Evolutionary conservation across 2,797 vertebrate species (phyloP).

Genomic region (Heteromormyrus szaboi): DNA sequence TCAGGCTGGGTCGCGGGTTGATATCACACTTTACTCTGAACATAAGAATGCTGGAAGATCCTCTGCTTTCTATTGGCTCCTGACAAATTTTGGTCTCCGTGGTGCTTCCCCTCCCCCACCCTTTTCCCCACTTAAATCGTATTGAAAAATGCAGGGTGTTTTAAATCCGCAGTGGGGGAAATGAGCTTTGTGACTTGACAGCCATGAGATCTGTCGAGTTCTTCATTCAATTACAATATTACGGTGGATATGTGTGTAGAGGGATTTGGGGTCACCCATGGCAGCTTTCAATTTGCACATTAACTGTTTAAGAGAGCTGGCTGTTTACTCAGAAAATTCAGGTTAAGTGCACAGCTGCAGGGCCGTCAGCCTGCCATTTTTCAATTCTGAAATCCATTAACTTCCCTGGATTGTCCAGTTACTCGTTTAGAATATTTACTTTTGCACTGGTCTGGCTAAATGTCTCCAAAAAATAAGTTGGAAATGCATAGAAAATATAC

Average conservation of each 20-base stretch:
- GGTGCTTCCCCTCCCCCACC: too few relatives aligned
- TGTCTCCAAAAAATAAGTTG: neutral
- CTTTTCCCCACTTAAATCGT: neutral
- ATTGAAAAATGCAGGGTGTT: neutral
- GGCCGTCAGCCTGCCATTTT: neutral
- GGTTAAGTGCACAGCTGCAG: neutral
- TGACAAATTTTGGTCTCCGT: neutral
- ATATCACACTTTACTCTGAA: neutral
- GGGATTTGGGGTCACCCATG: neutral
- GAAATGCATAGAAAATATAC: neutral
- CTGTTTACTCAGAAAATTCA: neutral
- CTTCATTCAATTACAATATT: neutral
- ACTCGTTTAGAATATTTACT: neutral
- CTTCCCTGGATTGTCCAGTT: neutral
- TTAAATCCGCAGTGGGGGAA: neutral
- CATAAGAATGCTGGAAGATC: neutral
- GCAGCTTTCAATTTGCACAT: slow-evolving; percentile 4
- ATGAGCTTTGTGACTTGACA: neutral
- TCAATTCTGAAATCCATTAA: neutral
- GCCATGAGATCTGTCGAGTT: neutral
- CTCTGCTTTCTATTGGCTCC: neutral
- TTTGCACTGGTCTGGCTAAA: neutral
- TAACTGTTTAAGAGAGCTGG: neutral
- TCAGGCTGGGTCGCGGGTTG: neutral
- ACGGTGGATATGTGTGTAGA: neutral